Evolutionary conservation across 2,113 vertebrate species (phyloP).

Genomic region (Ranitomeya variabilis): DNA sequence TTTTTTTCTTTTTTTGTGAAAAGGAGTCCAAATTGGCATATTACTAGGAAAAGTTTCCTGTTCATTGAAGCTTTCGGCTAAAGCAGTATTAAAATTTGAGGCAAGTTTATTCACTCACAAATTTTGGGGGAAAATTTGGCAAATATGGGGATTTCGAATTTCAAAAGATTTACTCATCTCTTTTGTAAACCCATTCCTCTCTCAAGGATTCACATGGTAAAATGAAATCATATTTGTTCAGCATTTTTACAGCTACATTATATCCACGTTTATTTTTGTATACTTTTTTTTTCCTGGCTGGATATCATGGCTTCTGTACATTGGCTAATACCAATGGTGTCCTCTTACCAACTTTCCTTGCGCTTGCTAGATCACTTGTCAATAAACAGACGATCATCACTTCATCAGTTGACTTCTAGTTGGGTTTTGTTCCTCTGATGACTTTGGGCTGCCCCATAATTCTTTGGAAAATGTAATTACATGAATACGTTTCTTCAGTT

Average conservation of each 20-base stretch:
- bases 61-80: no score
- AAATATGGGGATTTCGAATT: background rate
- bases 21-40: no score
- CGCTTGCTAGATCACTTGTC: slow-evolving; percentile 18
- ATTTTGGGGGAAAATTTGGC: no score
- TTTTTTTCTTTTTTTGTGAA: no score
- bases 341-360: slow-evolving; percentile 4
- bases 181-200: background rate
- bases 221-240: background rate
- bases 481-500: slow-evolving; percentile 26
- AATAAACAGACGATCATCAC: slow-evolving; percentile 48
- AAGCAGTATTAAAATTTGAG: no score
- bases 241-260: background rate
- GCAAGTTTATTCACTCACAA: no score
- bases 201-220: background rate
- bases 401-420: slow-evolving; percentile 13
- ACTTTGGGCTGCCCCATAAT: slow-evolving; percentile 11
- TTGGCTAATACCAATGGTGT: slow-evolving; percentile 8
- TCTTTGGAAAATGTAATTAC: slow-evolving; percentile 18
- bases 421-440: background rate
- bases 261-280: slow-evolving; percentile 19
- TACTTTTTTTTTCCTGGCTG: slow-evolving; percentile 8
- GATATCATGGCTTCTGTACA: slow-evolving; percentile 13
- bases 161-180: no score
- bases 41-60: no score